Evolutionary conservation across 2,888 invertebrate genomes (phyloP), one percentile per base, ranked within the genome.

Genomic region (Parasteatoda lunata): DNA sequence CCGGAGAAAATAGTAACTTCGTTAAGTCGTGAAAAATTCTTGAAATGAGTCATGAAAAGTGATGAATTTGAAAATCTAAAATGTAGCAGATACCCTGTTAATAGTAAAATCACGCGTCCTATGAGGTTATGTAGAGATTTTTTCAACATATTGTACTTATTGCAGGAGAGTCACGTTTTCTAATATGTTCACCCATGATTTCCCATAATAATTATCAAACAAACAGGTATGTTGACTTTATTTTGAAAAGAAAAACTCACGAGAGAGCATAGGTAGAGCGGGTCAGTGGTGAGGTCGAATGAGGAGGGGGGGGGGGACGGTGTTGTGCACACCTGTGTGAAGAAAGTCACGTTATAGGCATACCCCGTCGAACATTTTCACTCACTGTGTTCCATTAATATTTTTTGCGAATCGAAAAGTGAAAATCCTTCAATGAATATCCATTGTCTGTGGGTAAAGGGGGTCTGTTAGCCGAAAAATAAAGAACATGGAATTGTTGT

Each of bases 281-380:
- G 66, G 66, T 30, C 15, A 30, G 66, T 30, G 66, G 66, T n/a
- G 15, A 73, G 51, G 69, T 59, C 8, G 80, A 49, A 59, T 54
- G n/a, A 52, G 73, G 54, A 45, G 59, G 9, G 54, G 13, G n/a
- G 77, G 71, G 69, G 54, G 54, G 15, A 65, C 48, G 48, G 75
- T 47, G 45, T 30, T n/a, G 49, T n/a, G 65, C 75, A 69, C 85
- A 85, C 85, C 85, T 85, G 85, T 78, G 85, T 66, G 76, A n/a
- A 80, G 47, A 85, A 73, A 69, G 71, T 80, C 85, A 80, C 85
- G 80, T 76, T 80, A 70, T 69, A 71, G 71, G 51, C 51, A 15
- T 77, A 71, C 70, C 30, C 45, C 66, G 80, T 85, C 77, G 80
- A 75, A 77, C 47, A 65, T 77, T 68, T 71, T 13, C 51, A 68